These are phyloP conservation scores for Pelodytes ibericus DNA, from an alignment of 2,797 vertebrate genomes.

Conservation along the genomic window DNA sequence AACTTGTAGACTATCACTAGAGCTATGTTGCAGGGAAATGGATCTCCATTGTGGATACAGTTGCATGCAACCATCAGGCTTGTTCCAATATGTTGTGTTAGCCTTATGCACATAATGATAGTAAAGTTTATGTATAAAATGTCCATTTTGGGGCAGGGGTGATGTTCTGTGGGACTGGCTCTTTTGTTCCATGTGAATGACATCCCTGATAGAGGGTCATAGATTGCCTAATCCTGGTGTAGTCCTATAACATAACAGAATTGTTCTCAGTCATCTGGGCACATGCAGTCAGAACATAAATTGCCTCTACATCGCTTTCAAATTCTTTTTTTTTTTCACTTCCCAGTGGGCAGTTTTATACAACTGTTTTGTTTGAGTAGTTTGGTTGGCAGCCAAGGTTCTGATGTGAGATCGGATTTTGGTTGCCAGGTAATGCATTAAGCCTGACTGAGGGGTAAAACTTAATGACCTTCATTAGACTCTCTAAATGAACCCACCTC, in stretches of 20 bases:
- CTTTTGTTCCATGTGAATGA: neutral
- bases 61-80: no score
- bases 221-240: neutral
- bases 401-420: conserved; percentile 73
- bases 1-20: no score
- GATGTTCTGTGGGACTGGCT: neutral
- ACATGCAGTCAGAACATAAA: conserved; percentile 56
- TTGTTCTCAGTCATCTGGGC: conserved; percentile 58
- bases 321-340: conserved; percentile 69
- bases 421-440: conserved; percentile 78
- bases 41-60: no score
- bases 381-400: conserved; percentile 74
- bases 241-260: neutral
- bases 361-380: conserved; percentile 70
- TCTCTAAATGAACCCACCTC: conserved; percentile 74
- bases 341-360: conserved; percentile 68
- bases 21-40: no score
- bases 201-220: neutral
- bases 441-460: conserved; percentile 77
- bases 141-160: neutral
- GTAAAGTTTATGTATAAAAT: no score
- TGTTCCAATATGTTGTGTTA: no score
- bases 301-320: conserved; percentile 68
- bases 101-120: no score
- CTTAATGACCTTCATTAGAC: conserved; percentile 78